Evolutionary conservation across 1,140 invertebrate species (phyloP), one percentile per base, ranked within the genome.

Genomic region (Sarcophaga bullata): DNA sequence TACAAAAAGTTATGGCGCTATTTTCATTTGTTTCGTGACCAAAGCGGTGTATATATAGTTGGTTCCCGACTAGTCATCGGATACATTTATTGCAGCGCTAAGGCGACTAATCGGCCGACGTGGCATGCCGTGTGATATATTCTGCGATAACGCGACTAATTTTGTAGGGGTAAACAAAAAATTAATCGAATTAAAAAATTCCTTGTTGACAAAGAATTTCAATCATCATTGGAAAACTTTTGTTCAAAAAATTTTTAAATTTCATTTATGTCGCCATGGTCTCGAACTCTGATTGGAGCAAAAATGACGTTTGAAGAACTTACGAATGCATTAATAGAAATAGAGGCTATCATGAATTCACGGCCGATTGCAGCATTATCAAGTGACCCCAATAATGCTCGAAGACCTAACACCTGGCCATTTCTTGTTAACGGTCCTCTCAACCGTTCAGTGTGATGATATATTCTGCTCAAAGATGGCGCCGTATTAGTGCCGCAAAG

Each of bases 41-140:
- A 82, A 85, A 62, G 88, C 89, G 0, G 75, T 88, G 7, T 87
- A 90, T 80, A 81, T 91, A 49, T 87, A 91, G 82, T 75, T 88
- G 3, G 86, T 89, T 17, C 81, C 73, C 3, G 85, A 86, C 73
- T 81, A 91, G 11, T 84, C 82, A 8, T 84, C 89, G 19, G 84
- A 87, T 54, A 82, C 68, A 8, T 91, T 90, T 82, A 62, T 91
- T 25, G 90, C 80, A 73, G 89, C 46, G 88, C 88, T 73, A 11
- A 52, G 5, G 52, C 73, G 13, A 25, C 25, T 6, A 72, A 72
- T 19, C 80, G 73, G 85, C 3, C 73, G 88, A 76, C 73, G 84
- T 15, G 84, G 86, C 54, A 17, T 84, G 25, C 85, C 82, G 7
- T 47, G 83, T 25, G 46, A 58, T 1, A 82, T 50, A 81, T 85